These are phyloP conservation scores for Ditula angustiorana DNA, from an alignment of 2,888 invertebrate genomes.

Conservation along the genomic window DNA sequence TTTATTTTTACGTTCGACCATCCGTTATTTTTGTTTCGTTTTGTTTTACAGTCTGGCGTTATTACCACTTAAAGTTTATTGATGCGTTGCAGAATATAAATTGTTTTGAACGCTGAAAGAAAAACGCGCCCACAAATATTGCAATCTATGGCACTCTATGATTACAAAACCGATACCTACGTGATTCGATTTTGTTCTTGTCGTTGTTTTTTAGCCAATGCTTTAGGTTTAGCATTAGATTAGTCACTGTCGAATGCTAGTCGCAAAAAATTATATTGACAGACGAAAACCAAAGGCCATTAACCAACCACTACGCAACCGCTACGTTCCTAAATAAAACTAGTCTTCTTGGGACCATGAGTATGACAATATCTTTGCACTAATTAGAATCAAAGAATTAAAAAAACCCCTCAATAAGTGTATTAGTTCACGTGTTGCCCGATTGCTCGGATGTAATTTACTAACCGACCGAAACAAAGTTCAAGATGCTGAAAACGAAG, in stretches of 20 bases:
- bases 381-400: too few species aligned
- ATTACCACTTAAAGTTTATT: slow-evolving; percentile 20
- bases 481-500: slow-evolving; percentile 23
- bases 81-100: slow-evolving; percentile 16
- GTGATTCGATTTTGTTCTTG: slow-evolving; percentile 77
- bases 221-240: slow-evolving; percentile 54
- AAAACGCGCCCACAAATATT: slow-evolving; percentile 14
- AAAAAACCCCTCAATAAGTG: too few species aligned
- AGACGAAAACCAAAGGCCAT: slow-evolving; percentile 52
- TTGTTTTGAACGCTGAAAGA: slow-evolving; percentile 2
- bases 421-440: background rate
- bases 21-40: background rate
- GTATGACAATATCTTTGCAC: too few species aligned
- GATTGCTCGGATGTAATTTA: background rate
- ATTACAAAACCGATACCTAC: slow-evolving; percentile 67
- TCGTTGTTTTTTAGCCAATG: slow-evolving; percentile 59
- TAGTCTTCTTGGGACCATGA: background rate
- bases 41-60: background rate
- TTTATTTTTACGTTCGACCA: background rate
- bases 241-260: slow-evolving; percentile 57
- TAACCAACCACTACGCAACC: background rate
- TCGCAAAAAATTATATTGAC: slow-evolving; percentile 62
- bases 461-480: slow-evolving; percentile 9
- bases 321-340: background rate
- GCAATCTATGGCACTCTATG: slow-evolving; percentile 44